Conservation (phyloP, 23 tunicate genomes). For the Diplosoma virens region DNA sequence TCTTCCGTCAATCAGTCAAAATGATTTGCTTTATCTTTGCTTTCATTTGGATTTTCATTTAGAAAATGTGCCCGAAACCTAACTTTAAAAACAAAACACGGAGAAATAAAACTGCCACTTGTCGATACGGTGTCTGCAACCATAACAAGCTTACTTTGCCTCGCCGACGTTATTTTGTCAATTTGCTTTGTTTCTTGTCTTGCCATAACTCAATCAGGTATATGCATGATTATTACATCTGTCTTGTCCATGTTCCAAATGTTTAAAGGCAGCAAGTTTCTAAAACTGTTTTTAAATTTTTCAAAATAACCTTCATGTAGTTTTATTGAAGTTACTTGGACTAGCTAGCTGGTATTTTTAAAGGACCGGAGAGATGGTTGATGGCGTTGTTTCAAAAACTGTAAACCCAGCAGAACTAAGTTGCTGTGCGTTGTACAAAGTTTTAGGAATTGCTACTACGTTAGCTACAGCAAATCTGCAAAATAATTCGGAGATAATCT, state of each 20-base stretch:
- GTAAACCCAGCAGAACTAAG: not conserved
- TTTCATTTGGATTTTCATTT: not conserved
- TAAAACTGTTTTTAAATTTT: not conserved
- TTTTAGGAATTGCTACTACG: not conserved
- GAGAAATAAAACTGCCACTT: not conserved
- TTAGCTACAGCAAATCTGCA: not conserved
- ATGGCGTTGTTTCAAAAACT: not conserved
- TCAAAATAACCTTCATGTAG: not conserved
- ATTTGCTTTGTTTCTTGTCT: not conserved
- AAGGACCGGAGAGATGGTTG: not conserved
- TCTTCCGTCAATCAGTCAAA: not conserved
- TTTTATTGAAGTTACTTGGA: not conserved
- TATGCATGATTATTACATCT: not conserved
- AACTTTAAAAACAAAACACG: not conserved
- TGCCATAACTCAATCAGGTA: not conserved
- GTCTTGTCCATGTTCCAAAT: not conserved
- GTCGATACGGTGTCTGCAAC: not conserved
- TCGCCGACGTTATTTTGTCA: not conserved
- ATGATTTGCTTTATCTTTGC: not conserved
- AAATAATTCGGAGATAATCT: too few species aligned
- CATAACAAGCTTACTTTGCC: not conserved
- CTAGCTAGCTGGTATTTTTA: not conserved
- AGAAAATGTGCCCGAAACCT: not conserved
- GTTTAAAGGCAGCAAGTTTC: not conserved
- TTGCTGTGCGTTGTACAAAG: not conserved